phyloP scores from a whole-genome alignment of 2,797 vertebrate genomes.

The Pelochelys cantorii region DNA sequence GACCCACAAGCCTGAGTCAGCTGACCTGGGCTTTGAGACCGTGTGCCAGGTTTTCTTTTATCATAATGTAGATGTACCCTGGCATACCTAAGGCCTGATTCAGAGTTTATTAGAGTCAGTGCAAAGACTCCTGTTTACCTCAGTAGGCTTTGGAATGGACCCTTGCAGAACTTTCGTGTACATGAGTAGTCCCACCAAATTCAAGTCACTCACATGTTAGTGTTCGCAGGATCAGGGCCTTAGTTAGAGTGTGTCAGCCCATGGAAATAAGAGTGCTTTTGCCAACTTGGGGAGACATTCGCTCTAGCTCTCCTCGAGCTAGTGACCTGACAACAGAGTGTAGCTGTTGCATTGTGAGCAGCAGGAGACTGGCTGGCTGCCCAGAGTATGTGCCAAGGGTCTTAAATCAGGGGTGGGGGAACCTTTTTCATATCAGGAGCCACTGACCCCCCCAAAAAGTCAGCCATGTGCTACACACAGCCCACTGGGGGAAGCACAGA shows the following conservation, averaged over 20 bases:
- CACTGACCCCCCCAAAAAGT: no score
- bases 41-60: no score
- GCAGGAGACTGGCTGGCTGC: not conserved
- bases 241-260: not conserved
- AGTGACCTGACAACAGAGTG: not conserved
- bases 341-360: not conserved
- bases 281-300: not conserved
- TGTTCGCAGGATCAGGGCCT: not conserved
- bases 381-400: not conserved
- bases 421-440: no score
- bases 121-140: not conserved
- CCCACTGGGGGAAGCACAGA: no score
- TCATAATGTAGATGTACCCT: fast-evolving
- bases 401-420: not conserved
- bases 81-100: not conserved
- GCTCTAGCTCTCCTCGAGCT: not conserved
- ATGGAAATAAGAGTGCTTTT: fast-evolving
- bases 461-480: no score
- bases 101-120: not conserved
- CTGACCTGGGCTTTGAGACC: no score
- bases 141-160: not conserved
- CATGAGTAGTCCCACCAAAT: not conserved
- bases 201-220: fast-evolving
- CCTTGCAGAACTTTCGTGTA: not conserved
- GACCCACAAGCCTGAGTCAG: no score